A percentile compares a stretch with the other conserved stretches of the same genome.
Conservation (phyloP, 2,888 invertebrate species). For the Agrilus biguttatus region DNA sequence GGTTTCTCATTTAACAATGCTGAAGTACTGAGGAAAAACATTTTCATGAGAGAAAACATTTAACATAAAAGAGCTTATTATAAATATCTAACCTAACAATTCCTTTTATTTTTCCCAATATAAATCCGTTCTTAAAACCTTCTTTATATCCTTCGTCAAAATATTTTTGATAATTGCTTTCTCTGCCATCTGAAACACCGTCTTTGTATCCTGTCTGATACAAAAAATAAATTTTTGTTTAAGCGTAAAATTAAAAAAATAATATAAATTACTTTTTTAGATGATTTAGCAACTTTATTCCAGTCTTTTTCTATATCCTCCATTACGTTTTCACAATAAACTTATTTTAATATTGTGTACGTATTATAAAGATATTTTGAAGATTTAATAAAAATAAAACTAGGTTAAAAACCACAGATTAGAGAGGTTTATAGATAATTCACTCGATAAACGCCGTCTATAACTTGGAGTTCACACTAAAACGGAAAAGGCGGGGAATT, state of each 20-base stretch:
- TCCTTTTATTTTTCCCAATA: slow-evolving; percentile 38
- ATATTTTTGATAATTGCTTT: slow-evolving; percentile 47
- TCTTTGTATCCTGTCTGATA: slow-evolving; percentile 50
- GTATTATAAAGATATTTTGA: no score
- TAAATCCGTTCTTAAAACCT: slow-evolving; percentile 46
- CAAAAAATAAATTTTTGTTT: slow-evolving; percentile 5
- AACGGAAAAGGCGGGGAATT: no score
- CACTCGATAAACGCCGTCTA: no score
- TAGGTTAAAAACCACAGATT: no score
- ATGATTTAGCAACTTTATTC: slow-evolving; percentile 10
- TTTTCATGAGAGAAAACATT: neutral
- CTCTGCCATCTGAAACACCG: slow-evolving; percentile 50
- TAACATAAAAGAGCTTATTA: neutral
- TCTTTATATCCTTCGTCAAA: slow-evolving; percentile 56
- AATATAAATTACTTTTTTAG: slow-evolving; percentile 9
- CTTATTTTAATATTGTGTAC: no score
- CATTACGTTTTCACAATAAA: slow-evolving; percentile 2
- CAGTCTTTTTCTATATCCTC: slow-evolving; percentile 9
- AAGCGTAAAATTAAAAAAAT: neutral
- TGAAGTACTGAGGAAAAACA: neutral
- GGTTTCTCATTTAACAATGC: neutral
- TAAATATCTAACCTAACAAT: slow-evolving; percentile 15
- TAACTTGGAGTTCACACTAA: no score
- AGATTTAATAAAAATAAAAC: no score
- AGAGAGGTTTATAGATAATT: no score